Base-by-base conservation (phyloP, 2,113 vertebrate genomes). In the Bucco capensis region DNA sequence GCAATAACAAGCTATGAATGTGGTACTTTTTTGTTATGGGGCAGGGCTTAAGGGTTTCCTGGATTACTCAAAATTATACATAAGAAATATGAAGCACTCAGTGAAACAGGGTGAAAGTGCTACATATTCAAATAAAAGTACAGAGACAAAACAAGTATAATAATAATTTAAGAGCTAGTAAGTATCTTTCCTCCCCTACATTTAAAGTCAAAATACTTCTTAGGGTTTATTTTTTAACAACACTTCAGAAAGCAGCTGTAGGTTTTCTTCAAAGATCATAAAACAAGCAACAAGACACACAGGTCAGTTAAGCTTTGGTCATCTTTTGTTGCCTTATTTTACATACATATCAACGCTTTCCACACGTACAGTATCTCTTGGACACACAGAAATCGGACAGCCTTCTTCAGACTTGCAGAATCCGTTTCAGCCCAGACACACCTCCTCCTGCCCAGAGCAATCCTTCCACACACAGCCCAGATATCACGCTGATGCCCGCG, bases 341-440 rank as follows among this genome's bases (percentile, higher is more conserved):
- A 19, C 1, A 1, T 3, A 27, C 51, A 9, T 0, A 8, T 12
- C 49, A 27, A 8, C 2, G 50, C 19, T 19, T 13, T 60, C 62
- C 21, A 8, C 2, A 15, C 10, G 33, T 18, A 12, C 25, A 18
- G 25, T 5, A 21, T 10, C 19, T 19, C 19, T 15, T 1, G 14
- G 40, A 6, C 3, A 10, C 35, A 16, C 10, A 50, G 42, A 11
- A 10, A 16, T 14, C 12, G 8, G 7, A 3, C 14, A 35, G 28
- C 61, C n/a, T 53, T 8, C 44, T 4, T 19, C 40, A 57, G n/a
- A 5, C 14, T 24, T 14, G 4, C 62, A 2, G 18, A 10, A 13
- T 23, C 19, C 19, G 1, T 1, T 10, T 9, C 30, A 7, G 62
- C 22, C 6, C 54, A 2, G 35, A 12, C 33, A 19, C 67, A 3